phyloP scores from a whole-genome alignment of 2,113 vertebrate genomes.

The Machaerirhynchus nigripectus region DNA sequence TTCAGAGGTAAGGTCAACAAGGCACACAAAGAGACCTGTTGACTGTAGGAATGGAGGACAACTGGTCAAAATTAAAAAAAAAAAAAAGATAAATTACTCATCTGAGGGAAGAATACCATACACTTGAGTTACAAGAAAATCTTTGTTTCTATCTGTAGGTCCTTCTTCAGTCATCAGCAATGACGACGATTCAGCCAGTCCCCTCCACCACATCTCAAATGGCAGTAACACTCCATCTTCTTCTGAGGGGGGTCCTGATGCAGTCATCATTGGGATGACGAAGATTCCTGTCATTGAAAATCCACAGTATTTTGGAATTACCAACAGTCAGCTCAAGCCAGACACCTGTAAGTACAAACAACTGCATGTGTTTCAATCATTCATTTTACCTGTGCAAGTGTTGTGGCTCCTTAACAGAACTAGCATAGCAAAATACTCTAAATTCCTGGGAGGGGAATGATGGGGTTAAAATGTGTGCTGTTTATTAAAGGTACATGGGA shows the following conservation, averaged over 20 bases:
- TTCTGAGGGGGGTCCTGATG: slow-evolving; percentile 90
- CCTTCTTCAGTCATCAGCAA: slow-evolving; percentile 96
- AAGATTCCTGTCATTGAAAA: slow-evolving; percentile 97
- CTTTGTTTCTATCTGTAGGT: slow-evolving; percentile 75
- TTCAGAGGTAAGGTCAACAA: background rate
- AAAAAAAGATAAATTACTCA: too few relatives aligned
- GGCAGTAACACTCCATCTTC: slow-evolving; percentile 94
- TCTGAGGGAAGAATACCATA: background rate
- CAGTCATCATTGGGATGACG: slow-evolving; percentile 95
- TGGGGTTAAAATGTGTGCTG: background rate
- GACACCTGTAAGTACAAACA: slow-evolving; percentile 90
- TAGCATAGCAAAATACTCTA: background rate
- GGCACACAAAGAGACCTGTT: background rate
- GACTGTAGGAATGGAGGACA: background rate
- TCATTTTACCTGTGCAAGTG: background rate
- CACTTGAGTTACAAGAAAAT: slow-evolving; percentile 33
- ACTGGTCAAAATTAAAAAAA: background rate
- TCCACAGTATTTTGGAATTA: slow-evolving; percentile 95
- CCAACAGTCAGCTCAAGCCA: slow-evolving; percentile 90
- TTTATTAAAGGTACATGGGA: background rate
- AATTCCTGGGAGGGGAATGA: background rate
- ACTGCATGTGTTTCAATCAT: slow-evolving; percentile 2
- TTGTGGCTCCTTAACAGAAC: slow-evolving; percentile 6
- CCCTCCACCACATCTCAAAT: slow-evolving; percentile 94
- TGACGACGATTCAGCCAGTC: slow-evolving; percentile 92